These are phyloP conservation scores for Diabrotica undecimpunctata DNA, from an alignment of 1,140 invertebrate genomes.

Conservation along the genomic window DNA sequence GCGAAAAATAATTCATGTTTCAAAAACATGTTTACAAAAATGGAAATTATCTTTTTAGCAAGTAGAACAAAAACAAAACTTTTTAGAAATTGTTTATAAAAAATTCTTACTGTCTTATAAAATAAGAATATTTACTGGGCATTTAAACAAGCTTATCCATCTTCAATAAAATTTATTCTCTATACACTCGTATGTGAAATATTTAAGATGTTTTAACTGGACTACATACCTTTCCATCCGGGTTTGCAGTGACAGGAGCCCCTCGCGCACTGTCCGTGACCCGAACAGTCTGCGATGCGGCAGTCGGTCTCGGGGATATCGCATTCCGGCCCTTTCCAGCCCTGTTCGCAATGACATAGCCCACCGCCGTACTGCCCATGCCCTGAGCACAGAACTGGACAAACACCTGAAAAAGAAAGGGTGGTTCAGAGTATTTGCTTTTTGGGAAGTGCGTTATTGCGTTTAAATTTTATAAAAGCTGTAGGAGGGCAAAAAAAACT, in stretches of 20 bases:
- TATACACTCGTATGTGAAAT: too few species aligned
- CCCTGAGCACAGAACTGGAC: slow-evolving; percentile 93
- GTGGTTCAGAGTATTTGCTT: not conserved
- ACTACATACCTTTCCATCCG: slow-evolving; percentile 77
- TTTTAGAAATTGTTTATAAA: too few species aligned
- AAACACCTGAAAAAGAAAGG: slow-evolving; percentile 63
- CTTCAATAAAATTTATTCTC: too few species aligned
- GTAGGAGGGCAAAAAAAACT: not conserved
- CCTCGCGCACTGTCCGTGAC: slow-evolving; percentile 83
- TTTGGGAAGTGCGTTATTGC: not conserved
- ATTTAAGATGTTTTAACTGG: too few species aligned
- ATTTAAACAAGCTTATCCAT: too few species aligned
- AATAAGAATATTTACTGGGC: too few species aligned
- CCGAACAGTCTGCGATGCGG: slow-evolving; percentile 87
- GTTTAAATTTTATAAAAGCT: not conserved
- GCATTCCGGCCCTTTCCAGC: slow-evolving; percentile 96
- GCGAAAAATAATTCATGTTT: too few species aligned
- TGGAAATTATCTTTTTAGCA: too few species aligned
- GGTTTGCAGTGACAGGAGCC: slow-evolving; percentile 86
- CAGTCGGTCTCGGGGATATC: slow-evolving; percentile 88
- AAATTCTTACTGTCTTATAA: too few species aligned
- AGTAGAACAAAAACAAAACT: too few species aligned
- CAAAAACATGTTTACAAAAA: too few species aligned
- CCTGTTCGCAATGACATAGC: slow-evolving; percentile 91
- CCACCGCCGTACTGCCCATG: slow-evolving; percentile 95